Percentiles rank a stretch among this genome's conserved stretches.
Evolutionary conservation across 1,140 invertebrate genomes (phyloP).

Genomic region (Lycorma delicatula): DNA sequence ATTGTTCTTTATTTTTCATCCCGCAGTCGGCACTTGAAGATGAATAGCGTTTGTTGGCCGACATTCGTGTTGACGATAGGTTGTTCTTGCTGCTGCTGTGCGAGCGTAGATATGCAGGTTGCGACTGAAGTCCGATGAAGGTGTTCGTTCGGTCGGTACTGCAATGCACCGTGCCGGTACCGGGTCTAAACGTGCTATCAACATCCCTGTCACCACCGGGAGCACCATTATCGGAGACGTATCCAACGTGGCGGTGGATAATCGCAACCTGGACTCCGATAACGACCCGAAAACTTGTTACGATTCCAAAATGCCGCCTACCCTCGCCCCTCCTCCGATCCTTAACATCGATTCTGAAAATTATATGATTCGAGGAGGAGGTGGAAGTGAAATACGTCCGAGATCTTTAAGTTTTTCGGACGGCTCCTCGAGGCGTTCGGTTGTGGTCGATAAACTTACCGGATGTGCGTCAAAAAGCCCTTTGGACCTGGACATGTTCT

Average conservation of each 20-base stretch:
- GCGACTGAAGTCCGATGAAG: background rate
- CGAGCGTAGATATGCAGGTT: background rate
- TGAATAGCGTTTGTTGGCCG: no score
- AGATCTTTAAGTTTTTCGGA: constrained; percentile 25
- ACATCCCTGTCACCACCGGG: constrained; percentile 4
- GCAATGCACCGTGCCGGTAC: constrained; percentile 9
- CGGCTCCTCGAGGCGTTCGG: constrained; percentile 14
- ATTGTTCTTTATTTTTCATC: no score
- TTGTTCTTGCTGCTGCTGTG: no score
- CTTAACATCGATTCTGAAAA: constrained; percentile 50
- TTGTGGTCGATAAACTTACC: constrained; percentile 2
- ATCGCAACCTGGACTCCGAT: constrained; percentile 19
- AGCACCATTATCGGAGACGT: background rate
- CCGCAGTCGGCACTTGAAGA: no score
- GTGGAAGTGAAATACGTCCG: constrained; percentile 19
- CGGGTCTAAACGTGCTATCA: constrained; percentile 15
- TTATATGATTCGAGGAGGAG: constrained; percentile 45
- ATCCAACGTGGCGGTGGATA: constrained; percentile 10
- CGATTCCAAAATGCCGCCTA: constrained; percentile 32
- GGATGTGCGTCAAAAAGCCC: constrained; percentile 18
- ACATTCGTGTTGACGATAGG: no score
- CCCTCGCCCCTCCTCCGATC: constrained; percentile 33
- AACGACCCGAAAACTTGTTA: constrained; percentile 7
- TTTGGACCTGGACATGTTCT: constrained; percentile 35
- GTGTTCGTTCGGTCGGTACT: background rate